Conservation (phyloP, 2,113 vertebrate genomes). For the Upupa epops region DNA sequence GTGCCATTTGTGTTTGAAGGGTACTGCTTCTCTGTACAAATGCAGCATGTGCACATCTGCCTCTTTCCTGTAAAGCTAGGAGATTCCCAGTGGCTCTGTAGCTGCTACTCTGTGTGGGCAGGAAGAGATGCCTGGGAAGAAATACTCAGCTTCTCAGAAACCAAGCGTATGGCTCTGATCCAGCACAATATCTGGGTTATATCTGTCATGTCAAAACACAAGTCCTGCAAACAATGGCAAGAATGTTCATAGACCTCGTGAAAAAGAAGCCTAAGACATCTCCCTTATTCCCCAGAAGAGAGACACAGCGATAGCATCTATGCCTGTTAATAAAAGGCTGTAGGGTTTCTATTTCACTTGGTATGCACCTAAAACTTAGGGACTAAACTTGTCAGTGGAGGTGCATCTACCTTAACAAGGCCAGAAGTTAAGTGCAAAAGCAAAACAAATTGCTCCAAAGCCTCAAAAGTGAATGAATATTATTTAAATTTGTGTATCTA, state of each 20-base stretch:
- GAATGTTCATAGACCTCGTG: not conserved
- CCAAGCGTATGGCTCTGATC: rapidly evolving
- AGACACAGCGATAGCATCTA: not conserved
- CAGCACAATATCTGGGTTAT: not conserved
- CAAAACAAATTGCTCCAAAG: not conserved
- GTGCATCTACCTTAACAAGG: not conserved
- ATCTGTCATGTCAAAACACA: not conserved
- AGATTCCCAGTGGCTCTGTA: not conserved
- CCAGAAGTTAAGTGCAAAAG: not conserved
- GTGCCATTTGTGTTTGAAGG: not conserved
- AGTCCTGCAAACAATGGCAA: not conserved
- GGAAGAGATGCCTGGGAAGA: not conserved
- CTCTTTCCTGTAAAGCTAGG: not conserved
- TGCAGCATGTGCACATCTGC: not conserved
- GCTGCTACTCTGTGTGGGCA: not conserved
- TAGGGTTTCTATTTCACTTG: not conserved
- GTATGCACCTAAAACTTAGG: not conserved
- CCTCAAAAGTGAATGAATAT: not conserved
- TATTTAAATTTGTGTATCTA: not conserved
- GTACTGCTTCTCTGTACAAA: not conserved
- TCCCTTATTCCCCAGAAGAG: not conserved
- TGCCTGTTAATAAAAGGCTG: not conserved
- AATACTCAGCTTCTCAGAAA: not conserved
- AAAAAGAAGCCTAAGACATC: not conserved
- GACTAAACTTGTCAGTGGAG: not conserved